A percentile compares a stretch with the other conserved stretches of the same genome.
These are phyloP conservation scores for Avahi laniger DNA, from an alignment of 2,797 vertebrate genomes.

Conservation along the genomic window DNA sequence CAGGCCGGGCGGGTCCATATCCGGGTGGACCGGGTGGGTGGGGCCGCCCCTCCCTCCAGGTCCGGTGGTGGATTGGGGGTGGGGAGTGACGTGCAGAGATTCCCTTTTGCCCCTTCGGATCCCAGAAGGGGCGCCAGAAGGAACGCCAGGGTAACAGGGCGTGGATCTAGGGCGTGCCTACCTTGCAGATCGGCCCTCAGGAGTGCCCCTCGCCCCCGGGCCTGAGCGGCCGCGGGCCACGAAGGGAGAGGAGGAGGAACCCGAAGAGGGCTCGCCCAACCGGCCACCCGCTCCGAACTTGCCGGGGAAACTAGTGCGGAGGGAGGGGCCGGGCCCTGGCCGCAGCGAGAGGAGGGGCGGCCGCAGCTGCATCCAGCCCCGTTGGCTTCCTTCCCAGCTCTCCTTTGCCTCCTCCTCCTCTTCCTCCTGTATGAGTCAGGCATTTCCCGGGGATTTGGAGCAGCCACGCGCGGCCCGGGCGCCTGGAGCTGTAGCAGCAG, in stretches of 20 bases:
- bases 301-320: background rate
- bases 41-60: constrained; percentile 44
- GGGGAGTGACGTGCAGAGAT: constrained; percentile 36
- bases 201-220: background rate
- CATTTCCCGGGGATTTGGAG: constrained; percentile 75
- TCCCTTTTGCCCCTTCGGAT: background rate
- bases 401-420: constrained; percentile 72
- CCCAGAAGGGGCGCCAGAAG: constrained; percentile 36
- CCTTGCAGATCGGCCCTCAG: background rate
- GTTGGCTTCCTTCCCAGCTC: constrained; percentile 71
- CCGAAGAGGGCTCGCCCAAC: background rate
- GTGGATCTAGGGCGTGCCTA: constrained; percentile 43
- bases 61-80: constrained; percentile 34
- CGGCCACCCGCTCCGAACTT: constrained; percentile 47
- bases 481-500: constrained; percentile 53
- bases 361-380: constrained; percentile 69
- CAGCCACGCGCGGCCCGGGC: constrained; percentile 63
- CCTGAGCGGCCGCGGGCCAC: background rate
- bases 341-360: constrained; percentile 58
- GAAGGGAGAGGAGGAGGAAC: background rate
- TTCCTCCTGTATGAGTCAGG: constrained; percentile 82
- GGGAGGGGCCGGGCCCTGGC: constrained; percentile 56
- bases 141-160: background rate
- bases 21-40: constrained; percentile 61
- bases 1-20: constrained; percentile 57